Evolutionary conservation across 2,113 vertebrate genomes (phyloP).

Genomic region (Colaptes auratus): DNA sequence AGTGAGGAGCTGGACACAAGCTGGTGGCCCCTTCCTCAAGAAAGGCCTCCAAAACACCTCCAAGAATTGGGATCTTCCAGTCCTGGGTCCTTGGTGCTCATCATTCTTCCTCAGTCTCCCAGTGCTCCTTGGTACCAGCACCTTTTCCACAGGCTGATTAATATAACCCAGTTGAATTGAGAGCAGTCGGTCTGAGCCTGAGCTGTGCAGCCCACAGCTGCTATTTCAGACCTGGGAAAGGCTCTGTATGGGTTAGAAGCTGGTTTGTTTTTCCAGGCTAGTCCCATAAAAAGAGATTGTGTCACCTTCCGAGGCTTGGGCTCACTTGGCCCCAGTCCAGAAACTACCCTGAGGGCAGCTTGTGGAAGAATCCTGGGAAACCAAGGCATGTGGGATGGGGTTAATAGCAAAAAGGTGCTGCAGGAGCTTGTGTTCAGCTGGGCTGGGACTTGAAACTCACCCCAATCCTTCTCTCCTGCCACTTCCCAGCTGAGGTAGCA

Average conservation of each 20-base stretch:
- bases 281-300: neutral
- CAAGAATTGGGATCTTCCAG: neutral
- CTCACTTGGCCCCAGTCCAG: neutral
- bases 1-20: neutral
- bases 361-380: neutral
- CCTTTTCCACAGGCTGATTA: neutral
- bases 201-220: neutral
- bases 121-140: fast-evolving
- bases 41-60: neutral
- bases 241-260: neutral
- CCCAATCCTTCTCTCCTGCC: fast-evolving
- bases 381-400: fast-evolving
- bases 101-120: neutral
- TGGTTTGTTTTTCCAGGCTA: neutral
- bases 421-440: neutral
- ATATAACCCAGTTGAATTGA: neutral
- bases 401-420: neutral
- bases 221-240: neutral
- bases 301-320: fast-evolving
- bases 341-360: fast-evolving
- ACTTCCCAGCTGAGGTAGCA: neutral
- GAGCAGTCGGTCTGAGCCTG: neutral
- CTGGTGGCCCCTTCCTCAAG: neutral
- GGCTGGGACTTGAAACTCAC: neutral
- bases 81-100: neutral